Conservation (phyloP, 2,888 invertebrate species). For the Lasioglossum villosulum region DNA sequence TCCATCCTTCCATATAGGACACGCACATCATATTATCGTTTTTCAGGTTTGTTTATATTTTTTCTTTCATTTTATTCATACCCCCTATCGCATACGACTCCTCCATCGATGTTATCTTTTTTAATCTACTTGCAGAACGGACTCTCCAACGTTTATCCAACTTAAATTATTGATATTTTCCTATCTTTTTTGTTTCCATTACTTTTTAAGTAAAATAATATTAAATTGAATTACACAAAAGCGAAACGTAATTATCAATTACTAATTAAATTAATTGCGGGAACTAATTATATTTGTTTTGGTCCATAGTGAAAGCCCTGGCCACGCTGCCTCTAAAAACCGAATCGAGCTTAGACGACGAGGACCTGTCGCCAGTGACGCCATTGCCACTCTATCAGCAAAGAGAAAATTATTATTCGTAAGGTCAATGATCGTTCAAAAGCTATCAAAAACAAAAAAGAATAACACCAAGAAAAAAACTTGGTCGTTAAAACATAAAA, state of each 20-base stretch:
- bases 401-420: conserved; percentile 91
- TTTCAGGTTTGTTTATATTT: conserved; percentile 83
- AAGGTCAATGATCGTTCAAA: conserved; percentile 57
- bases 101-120: conserved; percentile 12
- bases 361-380: conserved; percentile 91
- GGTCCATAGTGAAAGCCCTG: conserved; percentile 90
- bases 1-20: conserved; percentile 80
- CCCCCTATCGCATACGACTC: background rate
- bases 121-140: background rate
- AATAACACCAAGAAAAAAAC: background rate
- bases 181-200: background rate
- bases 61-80: conserved; percentile 70
- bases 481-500: background rate
- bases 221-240: background rate
- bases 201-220: background rate
- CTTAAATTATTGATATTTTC: background rate
- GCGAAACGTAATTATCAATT: too few relatives aligned
- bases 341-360: conserved; percentile 87
- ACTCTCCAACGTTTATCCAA: background rate
- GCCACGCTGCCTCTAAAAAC: conserved; percentile 88
- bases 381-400: conserved; percentile 94
- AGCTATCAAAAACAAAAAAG: background rate
- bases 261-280: background rate
- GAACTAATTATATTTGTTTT: conserved; percentile 25
- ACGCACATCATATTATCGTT: conserved; percentile 79